A percentile compares a stretch with the other conserved stretches of the same genome.
Evolutionary conservation across 2,888 invertebrate species (phyloP).

Genomic region (Amaurobius ferox): DNA sequence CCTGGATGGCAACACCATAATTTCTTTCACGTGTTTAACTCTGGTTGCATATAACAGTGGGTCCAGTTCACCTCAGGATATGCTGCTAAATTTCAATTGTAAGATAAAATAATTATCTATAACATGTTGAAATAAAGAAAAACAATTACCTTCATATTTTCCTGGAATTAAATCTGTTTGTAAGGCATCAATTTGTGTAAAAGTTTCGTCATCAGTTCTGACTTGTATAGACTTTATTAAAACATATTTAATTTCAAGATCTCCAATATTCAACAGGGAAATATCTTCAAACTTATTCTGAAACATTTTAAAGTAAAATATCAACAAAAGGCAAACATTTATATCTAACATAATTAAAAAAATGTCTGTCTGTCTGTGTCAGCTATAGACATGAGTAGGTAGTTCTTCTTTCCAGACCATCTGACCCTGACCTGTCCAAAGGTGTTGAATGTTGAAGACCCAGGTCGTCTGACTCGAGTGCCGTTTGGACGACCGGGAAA

Average conservation of each 20-base stretch:
- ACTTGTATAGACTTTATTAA: not conserved
- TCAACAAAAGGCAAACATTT: too few species aligned
- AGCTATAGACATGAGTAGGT: too few species aligned
- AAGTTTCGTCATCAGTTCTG: not conserved
- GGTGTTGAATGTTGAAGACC: too few species aligned
- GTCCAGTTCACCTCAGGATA: not conserved
- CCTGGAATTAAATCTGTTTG: conserved; percentile 42
- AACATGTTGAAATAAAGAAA: not conserved
- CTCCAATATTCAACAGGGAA: not conserved
- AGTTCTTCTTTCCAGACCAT: too few species aligned
- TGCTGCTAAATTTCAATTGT: not conserved
- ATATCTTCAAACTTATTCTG: not conserved
- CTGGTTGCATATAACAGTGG: too few species aligned
- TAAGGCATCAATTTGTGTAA: not conserved
- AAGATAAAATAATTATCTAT: not conserved
- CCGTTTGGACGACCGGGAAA: too few species aligned
- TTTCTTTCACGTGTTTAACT: too few species aligned
- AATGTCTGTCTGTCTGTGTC: too few species aligned
- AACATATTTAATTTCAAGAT: not conserved
- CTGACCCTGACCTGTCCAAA: too few species aligned
- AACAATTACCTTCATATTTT: conserved; percentile 56
- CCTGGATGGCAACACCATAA: not conserved
- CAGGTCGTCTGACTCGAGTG: too few species aligned
- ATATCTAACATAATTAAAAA: too few species aligned
- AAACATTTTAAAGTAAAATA: too few species aligned